A percentile compares a stretch with the other conserved stretches of the same genome.
Conservation (phyloP, 2,888 invertebrate genomes). For the Drosophila fulvimacula region DNA sequence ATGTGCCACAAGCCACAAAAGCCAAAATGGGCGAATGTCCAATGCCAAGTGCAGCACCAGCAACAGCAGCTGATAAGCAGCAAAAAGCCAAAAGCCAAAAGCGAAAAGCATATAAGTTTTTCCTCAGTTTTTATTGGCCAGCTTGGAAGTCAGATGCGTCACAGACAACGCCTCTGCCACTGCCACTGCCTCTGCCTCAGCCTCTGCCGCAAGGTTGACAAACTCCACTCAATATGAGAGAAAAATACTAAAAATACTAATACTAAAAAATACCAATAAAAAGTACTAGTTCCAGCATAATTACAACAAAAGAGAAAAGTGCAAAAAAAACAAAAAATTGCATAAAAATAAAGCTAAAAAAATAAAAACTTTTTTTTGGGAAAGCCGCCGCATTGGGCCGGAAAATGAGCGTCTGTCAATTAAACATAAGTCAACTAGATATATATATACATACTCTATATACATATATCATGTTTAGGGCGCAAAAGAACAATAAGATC, state of each 20-base stretch:
- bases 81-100: slow-evolving; percentile 44
- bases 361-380: slow-evolving; percentile 47
- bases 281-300: slow-evolving; percentile 67
- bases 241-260: slow-evolving; percentile 28
- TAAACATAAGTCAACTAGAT: slow-evolving; percentile 31
- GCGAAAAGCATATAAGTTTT: slow-evolving; percentile 31
- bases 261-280: slow-evolving; percentile 31
- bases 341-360: slow-evolving; percentile 28
- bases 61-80: slow-evolving; percentile 35
- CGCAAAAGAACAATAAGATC: slow-evolving; percentile 71
- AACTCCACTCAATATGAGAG: slow-evolving; percentile 65
- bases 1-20: slow-evolving; percentile 67
- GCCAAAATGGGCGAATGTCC: slow-evolving; percentile 30
- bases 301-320: slow-evolving; percentile 64
- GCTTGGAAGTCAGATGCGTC: slow-evolving; percentile 54
- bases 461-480: slow-evolving; percentile 50
- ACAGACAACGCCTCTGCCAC: slow-evolving; percentile 37
- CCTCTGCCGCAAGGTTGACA: slow-evolving; percentile 61
- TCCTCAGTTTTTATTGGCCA: slow-evolving; percentile 46
- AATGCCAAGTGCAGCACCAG: slow-evolving; percentile 72
- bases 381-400: slow-evolving; percentile 65
- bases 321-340: slow-evolving; percentile 51
- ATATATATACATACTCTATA: not conserved
- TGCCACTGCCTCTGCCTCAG: not conserved
- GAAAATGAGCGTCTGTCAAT: slow-evolving; percentile 74